phyloP scores from a whole-genome alignment of 2,113 vertebrate genomes.

The Coptodon bakossiorum region DNA sequence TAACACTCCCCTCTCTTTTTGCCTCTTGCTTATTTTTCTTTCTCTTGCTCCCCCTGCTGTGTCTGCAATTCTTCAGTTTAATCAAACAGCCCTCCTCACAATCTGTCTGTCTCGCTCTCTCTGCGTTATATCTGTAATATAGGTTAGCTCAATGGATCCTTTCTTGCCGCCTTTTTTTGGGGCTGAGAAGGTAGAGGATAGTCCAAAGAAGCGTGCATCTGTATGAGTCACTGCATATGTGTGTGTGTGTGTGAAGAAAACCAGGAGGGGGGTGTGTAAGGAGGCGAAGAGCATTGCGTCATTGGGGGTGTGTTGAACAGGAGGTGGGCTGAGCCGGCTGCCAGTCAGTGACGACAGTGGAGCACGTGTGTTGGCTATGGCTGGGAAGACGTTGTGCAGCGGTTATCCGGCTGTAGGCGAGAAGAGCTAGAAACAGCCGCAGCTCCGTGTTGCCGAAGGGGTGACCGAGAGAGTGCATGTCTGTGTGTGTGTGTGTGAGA shows the following conservation, averaged over 20 bases:
- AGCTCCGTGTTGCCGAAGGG: slow-evolving; percentile 33
- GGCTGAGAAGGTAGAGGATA: not conserved
- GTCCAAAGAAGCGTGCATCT: slow-evolving; percentile 12
- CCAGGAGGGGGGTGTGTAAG: not conserved
- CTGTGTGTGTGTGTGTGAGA: not conserved
- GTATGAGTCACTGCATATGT: slow-evolving; percentile 17
- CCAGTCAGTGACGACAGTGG: slow-evolving; percentile 76
- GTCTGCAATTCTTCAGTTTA: not conserved
- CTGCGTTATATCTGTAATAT: slow-evolving; percentile 11
- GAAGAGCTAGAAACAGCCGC: slow-evolving; percentile 35
- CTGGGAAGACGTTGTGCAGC: slow-evolving; percentile 53
- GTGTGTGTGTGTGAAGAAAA: not conserved
- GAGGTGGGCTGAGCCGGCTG: slow-evolving; percentile 68
- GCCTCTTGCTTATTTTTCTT: slow-evolving; percentile 11
- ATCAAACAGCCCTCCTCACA: not conserved
- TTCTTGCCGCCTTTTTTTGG: not conserved
- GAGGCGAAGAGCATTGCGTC: slow-evolving; percentile 64
- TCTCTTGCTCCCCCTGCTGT: slow-evolving; percentile 53
- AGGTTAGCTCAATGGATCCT: slow-evolving; percentile 63
- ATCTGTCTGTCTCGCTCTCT: not conserved
- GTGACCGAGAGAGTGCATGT: slow-evolving; percentile 11
- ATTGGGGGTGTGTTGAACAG: slow-evolving; percentile 66
- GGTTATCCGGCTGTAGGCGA: slow-evolving; percentile 44
- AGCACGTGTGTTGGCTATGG: slow-evolving; percentile 75
- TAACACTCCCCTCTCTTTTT: not conserved